Evolutionary conservation across 2,113 vertebrate species (phyloP), one percentile per base, ranked within the genome.

Genomic region (Puffinus mauretanicus): DNA sequence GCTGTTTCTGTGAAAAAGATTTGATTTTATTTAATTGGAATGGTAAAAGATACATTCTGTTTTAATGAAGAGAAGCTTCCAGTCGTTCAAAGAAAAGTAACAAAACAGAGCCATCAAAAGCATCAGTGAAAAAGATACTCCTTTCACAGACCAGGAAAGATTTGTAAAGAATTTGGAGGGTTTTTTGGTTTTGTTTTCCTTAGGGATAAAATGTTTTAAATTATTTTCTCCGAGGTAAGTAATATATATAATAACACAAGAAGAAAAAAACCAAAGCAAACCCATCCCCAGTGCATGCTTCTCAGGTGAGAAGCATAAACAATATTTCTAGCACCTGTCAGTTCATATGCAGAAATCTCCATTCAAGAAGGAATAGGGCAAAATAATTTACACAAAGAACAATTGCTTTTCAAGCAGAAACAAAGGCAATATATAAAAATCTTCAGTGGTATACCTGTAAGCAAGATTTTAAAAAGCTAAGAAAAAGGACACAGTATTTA

Each of bases 381-480:
- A 91, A 95, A 94, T 30, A 72, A 66, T 82, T 60, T 96, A 79
- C 70, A 88, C 11, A 91, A 90, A 87, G 40, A 94, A 49, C 11
- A 91, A 75, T 14, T 46, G 18, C 5, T 65, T 62, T 81, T 70
- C 46, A 87, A 75, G 38, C 24, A 19, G 22, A 93, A 94, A 67
- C 17, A 71, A 87, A 83, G 11, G 11, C 7, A 81, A 29, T 64
- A 80, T 57, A 65, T 66, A 60, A 40, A 93, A 66, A 88, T 72
- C 25, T 91, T 90, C 51, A 91, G 72, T 86, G 21, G 7, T 16
- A 61, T 55, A 90, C 30, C 17, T 51, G 27, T 82, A 82, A 76
- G 52, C 16, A 86, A 79, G 24, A 54, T 30, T 65, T 76, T 65
- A 0, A 70, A 72, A 92, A 54, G 38, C 5, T 81, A n/a, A 44